Base-by-base conservation (phyloP, 1,140 invertebrate genomes). In the Sarcophaga peregrina region DNA sequence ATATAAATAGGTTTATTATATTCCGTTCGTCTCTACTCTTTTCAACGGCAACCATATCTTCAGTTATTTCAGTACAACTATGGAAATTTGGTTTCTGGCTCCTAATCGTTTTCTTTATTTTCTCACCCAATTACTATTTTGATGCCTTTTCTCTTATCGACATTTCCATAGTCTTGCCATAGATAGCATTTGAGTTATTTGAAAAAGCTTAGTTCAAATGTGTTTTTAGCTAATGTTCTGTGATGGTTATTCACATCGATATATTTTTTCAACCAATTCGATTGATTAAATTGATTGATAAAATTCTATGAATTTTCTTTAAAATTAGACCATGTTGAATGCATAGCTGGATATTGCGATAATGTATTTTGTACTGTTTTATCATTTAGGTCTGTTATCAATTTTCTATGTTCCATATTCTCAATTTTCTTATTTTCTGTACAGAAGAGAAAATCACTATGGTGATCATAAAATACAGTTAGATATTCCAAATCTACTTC, bases 281-380 rank as follows among this genome's bases (percentile, higher is more conserved):
- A n/a, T n/a, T n/a, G n/a, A n/a, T n/a, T n/a, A n/a, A n/a, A n/a
- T n/a, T n/a, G n/a, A n/a, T n/a, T n/a, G n/a, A n/a, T n/a, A n/a
- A n/a, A n/a, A n/a, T n/a, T n/a, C n/a, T n/a, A n/a, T 37, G 25
- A 4, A 37, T 37, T 89, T 92, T 92, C 73, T 83, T 90, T 76
- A 92, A 76, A 84, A 86, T 87, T 47, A 93, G 58, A 48, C 92
- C 92, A 82, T 88, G 25, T 80, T 88, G 74, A 25, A 92, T n/a
- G 84, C 88, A 91, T 86, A 91, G 4, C 4, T 37, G 25, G 91
- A 93, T 88, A 86, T 91, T 91, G 83, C 85, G 82, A 87, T 92
- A 92, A 86, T 93, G 92, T 52, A 93, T 89, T 74, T 91, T 85
- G 87, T 92, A 47, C 91, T 91, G 82, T 85, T 89, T 89, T 90